These are phyloP conservation scores for Drosophila bocqueti DNA, from an alignment of 1,140 invertebrate genomes.

Conservation along the genomic window DNA sequence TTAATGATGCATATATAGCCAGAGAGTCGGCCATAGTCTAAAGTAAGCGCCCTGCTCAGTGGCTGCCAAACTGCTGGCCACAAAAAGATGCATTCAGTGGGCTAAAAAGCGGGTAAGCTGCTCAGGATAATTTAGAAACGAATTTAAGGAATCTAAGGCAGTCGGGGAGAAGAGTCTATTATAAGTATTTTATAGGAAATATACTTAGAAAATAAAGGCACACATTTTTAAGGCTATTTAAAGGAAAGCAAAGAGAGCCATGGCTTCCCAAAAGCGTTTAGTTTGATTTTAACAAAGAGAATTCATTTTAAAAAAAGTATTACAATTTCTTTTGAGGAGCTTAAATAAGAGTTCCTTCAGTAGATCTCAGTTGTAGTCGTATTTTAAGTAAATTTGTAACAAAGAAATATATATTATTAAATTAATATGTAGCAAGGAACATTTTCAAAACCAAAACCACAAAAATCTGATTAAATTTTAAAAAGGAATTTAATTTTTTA, in stretches of 20 bases:
- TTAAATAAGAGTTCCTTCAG: background rate
- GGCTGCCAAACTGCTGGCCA: slow-evolving; percentile 13
- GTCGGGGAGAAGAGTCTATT: background rate
- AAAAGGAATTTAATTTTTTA: background rate
- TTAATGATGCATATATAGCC: slow-evolving; percentile 68
- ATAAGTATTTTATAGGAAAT: background rate
- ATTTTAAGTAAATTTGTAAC: background rate
- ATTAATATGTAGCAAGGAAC: background rate
- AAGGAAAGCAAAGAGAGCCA: background rate
- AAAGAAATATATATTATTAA: background rate
- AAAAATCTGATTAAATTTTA: background rate
- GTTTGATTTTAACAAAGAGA: background rate
- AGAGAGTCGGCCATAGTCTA: background rate
- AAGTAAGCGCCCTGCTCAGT: slow-evolving; percentile 12
- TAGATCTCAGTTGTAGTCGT: background rate
- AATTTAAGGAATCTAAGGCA: background rate
- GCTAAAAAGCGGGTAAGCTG: background rate
- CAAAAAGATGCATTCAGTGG: background rate
- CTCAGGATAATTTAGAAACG: background rate
- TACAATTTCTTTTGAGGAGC: background rate
- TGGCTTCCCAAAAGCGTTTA: background rate
- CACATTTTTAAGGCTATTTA: background rate
- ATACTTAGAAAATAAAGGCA: background rate
- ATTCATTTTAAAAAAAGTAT: background rate
- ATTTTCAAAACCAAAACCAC: background rate